phyloP scores from a whole-genome alignment of 2,113 vertebrate species.

The Nyctibius bracteatus region DNA sequence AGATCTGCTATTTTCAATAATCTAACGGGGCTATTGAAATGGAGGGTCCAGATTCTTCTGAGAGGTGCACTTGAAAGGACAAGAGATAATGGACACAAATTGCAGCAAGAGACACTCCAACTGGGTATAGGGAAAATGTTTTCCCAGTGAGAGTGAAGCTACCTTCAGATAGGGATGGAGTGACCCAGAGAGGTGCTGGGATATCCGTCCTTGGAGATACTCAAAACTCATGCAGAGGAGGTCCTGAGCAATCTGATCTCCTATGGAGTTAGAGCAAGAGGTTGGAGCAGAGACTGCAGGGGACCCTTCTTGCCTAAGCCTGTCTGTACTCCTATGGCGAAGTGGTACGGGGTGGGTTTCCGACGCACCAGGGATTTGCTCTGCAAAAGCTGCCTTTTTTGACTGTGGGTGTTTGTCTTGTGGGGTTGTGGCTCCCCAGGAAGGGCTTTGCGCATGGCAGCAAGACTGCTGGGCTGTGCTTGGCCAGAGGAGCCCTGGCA shows the following conservation, averaged over 20 bases:
- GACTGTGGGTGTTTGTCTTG: neutral
- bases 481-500: neutral
- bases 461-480: neutral
- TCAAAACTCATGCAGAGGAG: neutral
- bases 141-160: neutral
- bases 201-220: neutral
- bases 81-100: neutral
- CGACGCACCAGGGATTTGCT: neutral
- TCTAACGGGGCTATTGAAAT: neutral
- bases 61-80: neutral
- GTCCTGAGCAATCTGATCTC: neutral
- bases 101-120: neutral
- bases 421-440: neutral
- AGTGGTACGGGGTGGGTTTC: neutral
- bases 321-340: neutral
- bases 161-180: neutral
- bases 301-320: neutral
- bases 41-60: neutral
- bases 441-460: neutral
- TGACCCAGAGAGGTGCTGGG: neutral
- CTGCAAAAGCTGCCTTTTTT: neutral
- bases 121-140: neutral
- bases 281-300: neutral
- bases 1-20: neutral
- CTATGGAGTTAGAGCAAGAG: neutral